A percentile compares a stretch with the other conserved stretches of the same genome.
Evolutionary conservation across 2,888 invertebrate genomes (phyloP).

Genomic region (Hypsopygia costalis): DNA sequence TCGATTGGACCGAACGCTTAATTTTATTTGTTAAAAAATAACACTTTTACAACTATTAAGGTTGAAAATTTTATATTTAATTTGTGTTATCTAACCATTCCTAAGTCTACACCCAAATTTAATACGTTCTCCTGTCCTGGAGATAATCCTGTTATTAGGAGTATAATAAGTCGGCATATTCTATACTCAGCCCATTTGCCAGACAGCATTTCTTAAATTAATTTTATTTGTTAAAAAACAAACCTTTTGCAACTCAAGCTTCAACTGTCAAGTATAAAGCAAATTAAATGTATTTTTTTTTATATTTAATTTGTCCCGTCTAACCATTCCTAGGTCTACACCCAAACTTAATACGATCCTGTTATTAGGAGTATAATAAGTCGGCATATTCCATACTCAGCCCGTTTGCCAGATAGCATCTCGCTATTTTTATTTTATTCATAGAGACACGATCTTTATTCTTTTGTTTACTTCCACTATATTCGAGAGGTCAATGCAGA

Average conservation of each 20-base stretch:
- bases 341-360: constrained; percentile 63
- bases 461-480: constrained; percentile 63
- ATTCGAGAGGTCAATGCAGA: constrained; percentile 22
- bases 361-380: constrained; percentile 76
- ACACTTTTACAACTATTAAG: no score
- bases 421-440: constrained; percentile 79
- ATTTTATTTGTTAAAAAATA: no score
- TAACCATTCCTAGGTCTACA: constrained; percentile 30
- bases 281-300: neutral
- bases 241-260: no score
- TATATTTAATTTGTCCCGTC: constrained; percentile 27
- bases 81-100: constrained; percentile 32
- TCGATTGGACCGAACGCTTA: no score
- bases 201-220: constrained; percentile 76
- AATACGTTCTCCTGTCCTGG: no score
- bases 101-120: constrained; percentile 42
- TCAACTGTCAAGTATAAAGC: no score
- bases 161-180: constrained; percentile 73
- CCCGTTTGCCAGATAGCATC: constrained; percentile 68
- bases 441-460: constrained; percentile 70
- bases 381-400: constrained; percentile 69
- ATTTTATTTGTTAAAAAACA: no score
- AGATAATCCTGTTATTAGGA: constrained; percentile 71
- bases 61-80: neutral
- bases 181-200: constrained; percentile 63